Conservation (phyloP, 2,888 invertebrate species). For the Agriopis leucophaearia region DNA sequence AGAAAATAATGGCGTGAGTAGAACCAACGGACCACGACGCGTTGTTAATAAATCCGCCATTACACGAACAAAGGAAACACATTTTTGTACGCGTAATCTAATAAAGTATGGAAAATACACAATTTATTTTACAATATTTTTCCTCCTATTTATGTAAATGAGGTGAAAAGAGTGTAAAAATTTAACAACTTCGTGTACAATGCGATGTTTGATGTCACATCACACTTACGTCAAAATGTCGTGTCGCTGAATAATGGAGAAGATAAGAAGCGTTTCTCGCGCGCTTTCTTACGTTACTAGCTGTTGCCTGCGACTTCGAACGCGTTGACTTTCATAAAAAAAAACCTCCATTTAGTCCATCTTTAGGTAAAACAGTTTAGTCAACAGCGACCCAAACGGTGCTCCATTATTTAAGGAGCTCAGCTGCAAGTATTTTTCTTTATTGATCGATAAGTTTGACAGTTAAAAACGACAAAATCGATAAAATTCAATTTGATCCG, state of each 20-base stretch:
- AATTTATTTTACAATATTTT: conserved; percentile 22
- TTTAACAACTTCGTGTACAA: conserved; percentile 10
- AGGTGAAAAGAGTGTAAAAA: conserved; percentile 21
- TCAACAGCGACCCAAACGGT: too few relatives aligned
- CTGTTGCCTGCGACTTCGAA: too few relatives aligned
- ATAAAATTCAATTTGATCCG: too few relatives aligned
- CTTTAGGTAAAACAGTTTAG: too few relatives aligned
- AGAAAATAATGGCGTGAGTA: conserved; percentile 15
- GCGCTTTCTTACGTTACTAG: not conserved
- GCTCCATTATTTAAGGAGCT: too few relatives aligned
- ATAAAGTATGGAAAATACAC: conserved; percentile 16
- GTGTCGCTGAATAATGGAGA: not conserved
- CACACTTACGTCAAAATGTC: not conserved
- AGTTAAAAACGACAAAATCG: too few relatives aligned
- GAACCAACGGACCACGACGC: conserved; percentile 15
- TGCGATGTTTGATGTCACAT: not conserved
- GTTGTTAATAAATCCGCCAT: conserved; percentile 24
- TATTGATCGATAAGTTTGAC: too few relatives aligned
- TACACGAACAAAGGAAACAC: conserved; percentile 38
- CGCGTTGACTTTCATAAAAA: too few relatives aligned
- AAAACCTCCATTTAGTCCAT: too few relatives aligned
- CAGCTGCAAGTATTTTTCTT: too few relatives aligned
- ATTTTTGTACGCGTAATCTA: conserved; percentile 14
- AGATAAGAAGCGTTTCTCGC: not conserved
- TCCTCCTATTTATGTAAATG: conserved; percentile 6